phyloP scores from a whole-genome alignment of 2,113 vertebrate species.

The Caloenas nicobarica region DNA sequence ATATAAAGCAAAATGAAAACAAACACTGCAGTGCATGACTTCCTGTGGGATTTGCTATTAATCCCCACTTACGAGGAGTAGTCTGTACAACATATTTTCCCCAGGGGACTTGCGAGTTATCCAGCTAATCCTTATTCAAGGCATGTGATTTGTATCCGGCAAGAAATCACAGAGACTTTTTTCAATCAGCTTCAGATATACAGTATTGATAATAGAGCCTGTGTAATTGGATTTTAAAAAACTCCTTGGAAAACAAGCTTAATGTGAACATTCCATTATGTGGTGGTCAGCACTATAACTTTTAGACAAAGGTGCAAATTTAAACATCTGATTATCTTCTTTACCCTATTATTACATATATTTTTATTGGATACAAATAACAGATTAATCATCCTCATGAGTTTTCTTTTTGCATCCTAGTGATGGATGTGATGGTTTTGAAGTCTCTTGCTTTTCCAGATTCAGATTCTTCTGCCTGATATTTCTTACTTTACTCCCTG shows the following conservation, averaged over 20 bases:
- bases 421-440: not conserved
- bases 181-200: slow-evolving; percentile 35
- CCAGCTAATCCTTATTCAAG: slow-evolving; percentile 52
- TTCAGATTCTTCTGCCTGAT: not conserved
- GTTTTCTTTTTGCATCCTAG: not conserved
- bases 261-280: not conserved
- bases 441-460: not conserved
- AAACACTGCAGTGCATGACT: slow-evolving; percentile 59
- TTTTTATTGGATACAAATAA: not conserved
- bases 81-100: slow-evolving; percentile 63
- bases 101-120: slow-evolving; percentile 45
- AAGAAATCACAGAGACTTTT: slow-evolving; percentile 25
- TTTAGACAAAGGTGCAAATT: not conserved
- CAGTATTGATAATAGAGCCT: slow-evolving; percentile 4
- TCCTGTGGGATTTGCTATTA: slow-evolving; percentile 66
- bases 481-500: not conserved
- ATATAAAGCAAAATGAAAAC: slow-evolving; percentile 60
- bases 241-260: not conserved
- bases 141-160: slow-evolving; percentile 30
- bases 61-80: slow-evolving; percentile 54
- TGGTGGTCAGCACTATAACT: not conserved
- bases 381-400: not conserved
- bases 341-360: not conserved
- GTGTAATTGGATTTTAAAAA: not conserved
- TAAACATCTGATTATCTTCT: not conserved